Evolutionary conservation across 1,140 invertebrate genomes (phyloP).

Genomic region (Berghia stephanieae): DNA sequence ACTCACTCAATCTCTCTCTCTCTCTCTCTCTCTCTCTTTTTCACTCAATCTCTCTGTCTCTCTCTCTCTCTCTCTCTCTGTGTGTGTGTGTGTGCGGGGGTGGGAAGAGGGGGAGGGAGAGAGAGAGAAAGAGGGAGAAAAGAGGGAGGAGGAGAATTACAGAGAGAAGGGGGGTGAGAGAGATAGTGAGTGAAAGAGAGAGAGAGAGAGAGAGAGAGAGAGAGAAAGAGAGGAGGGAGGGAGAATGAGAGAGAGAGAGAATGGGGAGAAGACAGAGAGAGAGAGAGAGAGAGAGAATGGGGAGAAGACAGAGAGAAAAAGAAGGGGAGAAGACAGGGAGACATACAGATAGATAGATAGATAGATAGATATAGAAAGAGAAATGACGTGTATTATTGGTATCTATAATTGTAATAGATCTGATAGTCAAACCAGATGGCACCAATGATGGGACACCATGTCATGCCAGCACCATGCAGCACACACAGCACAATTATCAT

Average conservation of each 20-base stretch:
- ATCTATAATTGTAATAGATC: background rate
- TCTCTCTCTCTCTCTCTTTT: no score
- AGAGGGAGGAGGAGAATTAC: background rate
- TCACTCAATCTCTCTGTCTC: background rate
- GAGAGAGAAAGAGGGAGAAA: background rate
- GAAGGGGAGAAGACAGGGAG: no score
- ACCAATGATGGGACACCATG: background rate
- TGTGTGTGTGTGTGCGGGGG: background rate
- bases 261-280: no score
- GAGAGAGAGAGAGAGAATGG: no score
- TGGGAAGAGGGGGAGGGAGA: background rate
- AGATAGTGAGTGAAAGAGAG: no score
- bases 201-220: slow-evolving; percentile 18
- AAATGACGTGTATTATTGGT: background rate
- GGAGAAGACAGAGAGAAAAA: no score
- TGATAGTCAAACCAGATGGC: background rate
- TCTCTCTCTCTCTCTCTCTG: slow-evolving; percentile 3
- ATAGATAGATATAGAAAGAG: no score
- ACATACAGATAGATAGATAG: no score
- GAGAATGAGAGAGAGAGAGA: background rate
- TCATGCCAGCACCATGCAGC: no score
- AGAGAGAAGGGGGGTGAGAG: background rate
- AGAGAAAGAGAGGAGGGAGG: no score
- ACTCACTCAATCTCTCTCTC: background rate
- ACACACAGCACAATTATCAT: no score